Conservation (phyloP, 2,113 vertebrate genomes). For the Cyanoramphus novaezelandiae region DNA sequence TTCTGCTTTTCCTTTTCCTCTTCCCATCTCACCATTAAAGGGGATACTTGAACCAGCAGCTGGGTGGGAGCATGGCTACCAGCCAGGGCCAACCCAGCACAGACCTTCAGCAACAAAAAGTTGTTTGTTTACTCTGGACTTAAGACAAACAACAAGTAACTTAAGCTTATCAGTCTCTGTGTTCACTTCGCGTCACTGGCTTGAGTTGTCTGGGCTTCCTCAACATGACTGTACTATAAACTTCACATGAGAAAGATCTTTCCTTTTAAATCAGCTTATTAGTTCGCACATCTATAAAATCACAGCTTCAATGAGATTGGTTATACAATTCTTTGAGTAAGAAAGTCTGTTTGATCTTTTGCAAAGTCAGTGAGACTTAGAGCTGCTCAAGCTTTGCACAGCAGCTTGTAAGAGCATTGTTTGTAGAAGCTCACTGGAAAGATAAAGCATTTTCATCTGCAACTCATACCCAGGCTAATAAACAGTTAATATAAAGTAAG, state of each 20-base stretch:
- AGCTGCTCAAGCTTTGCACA: neutral
- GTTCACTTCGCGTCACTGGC: accelerated
- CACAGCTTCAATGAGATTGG: accelerated
- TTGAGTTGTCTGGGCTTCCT: accelerated
- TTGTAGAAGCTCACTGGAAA: neutral
- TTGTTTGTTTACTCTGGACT: neutral
- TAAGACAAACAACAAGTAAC: neutral
- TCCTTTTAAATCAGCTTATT: neutral
- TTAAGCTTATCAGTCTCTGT: neutral
- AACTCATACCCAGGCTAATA: neutral
- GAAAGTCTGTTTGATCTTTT: neutral
- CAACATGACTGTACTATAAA: neutral
- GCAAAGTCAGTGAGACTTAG: neutral
- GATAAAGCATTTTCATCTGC: accelerated
- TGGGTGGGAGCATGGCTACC: neutral
- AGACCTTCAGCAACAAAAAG: neutral
- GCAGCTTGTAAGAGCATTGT: neutral
- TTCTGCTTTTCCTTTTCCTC: neutral
- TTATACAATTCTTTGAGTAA: neutral
- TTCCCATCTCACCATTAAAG: neutral
- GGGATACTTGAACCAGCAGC: accelerated
- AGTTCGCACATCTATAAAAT: neutral
- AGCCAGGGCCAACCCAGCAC: neutral
- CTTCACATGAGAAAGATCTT: neutral
- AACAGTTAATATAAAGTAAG: neutral